Conservation (phyloP, 2,888 invertebrate genomes). For the Pseudeuparius sepicola region DNA sequence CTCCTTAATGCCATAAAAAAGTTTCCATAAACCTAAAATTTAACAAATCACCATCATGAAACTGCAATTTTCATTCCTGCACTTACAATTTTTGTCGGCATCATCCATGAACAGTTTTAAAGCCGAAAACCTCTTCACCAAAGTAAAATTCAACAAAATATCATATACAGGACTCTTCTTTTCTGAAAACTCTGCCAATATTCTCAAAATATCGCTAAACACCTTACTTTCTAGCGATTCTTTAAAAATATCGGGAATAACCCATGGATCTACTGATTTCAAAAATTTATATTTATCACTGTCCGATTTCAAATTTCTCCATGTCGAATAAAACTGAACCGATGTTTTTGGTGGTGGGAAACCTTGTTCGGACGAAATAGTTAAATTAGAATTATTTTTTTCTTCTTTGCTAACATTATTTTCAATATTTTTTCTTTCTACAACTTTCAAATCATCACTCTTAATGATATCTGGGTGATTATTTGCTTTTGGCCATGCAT, state of each 20-base stretch:
- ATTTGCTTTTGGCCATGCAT: constrained; percentile 19
- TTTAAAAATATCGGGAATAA: constrained; percentile 53
- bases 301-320: constrained; percentile 48
- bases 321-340: constrained; percentile 54
- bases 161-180: constrained; percentile 38
- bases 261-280: constrained; percentile 45
- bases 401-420: constrained; percentile 13
- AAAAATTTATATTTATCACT: constrained; percentile 49
- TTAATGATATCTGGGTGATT: constrained; percentile 19
- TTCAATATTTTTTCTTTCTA: constrained; percentile 21
- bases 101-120: constrained; percentile 52
- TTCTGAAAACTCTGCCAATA: constrained; percentile 42
- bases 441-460: constrained; percentile 28
- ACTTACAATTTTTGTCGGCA: constrained; percentile 49
- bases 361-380: constrained; percentile 21
- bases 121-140: constrained; percentile 55
- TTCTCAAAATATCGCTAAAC: constrained; percentile 49
- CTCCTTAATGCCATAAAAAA: constrained; percentile 35
- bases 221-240: constrained; percentile 56
- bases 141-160: constrained; percentile 45
- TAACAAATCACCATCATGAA: too few species aligned
- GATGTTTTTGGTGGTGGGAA: constrained; percentile 48
- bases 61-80: too few species aligned
- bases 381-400: constrained; percentile 18
- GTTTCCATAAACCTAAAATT: constrained; percentile 37